Evolutionary conservation across 37 sponge, comb jelly and placozoan genomes (phyloP), one percentile per base, ranked within the genome.

Genomic region (Hexactinellida sp.): DNA sequence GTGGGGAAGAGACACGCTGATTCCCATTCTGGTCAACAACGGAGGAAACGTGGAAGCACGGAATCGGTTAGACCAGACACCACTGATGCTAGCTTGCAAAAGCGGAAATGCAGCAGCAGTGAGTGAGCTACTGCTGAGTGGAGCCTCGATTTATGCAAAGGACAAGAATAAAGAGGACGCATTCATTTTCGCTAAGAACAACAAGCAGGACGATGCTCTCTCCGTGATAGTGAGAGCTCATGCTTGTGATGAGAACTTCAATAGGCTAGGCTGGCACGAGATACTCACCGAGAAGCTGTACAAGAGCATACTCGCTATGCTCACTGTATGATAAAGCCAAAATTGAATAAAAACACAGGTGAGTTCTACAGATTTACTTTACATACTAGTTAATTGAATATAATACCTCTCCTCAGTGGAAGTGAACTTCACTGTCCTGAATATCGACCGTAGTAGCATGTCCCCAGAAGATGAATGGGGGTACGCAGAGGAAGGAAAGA

Each of bases 41-140:
- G 76, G 76, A 63, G 76, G 19, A 10, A 63, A 63, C 30, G 76
- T 63, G 30, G 76, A 63, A 5, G 76, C 76, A n/a, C 3, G 76
- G 76, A 63, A 63, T 63, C 76, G 76, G 13, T 63, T 63, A 5
- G 3, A 63, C 34, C 76, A 63, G 76, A 63, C 76, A 63, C 76
- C 76, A 63, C 76, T 63, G 1, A 63, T 63, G 76, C 21, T 63
- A 63, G 76, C 76, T 5, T 10, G 76, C 3, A 63, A 63, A 63
- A 23, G 19, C 3, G 76, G 76, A 32, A 63, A 63, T 63, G 76
- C 76, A 25, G 76, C 76, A 63, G 30, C 76, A 63, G 76, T 28
- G 34, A 23, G 76, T 10, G 76, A 63, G 34, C 13, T 63, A 63
- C 76, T 63, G 76, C 76, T 63, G 3, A 63, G 76, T 28, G 76